Base-by-base conservation (phyloP, 1,140 invertebrate species). In the Drosophila parabipectinata region DNA sequence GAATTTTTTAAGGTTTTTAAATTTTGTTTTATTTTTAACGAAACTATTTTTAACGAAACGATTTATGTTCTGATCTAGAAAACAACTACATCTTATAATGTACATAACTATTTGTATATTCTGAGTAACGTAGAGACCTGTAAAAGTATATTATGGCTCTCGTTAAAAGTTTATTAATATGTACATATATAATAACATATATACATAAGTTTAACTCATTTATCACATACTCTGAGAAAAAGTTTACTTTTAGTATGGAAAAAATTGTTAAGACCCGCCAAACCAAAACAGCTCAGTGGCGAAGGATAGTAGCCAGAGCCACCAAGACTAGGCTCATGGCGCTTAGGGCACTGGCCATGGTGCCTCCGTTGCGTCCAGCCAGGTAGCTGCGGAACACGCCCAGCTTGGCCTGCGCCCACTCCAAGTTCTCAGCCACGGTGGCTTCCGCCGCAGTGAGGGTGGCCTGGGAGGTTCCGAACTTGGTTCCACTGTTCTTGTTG, bases 361-460 rank as follows among this genome's bases (percentile, higher is more conserved):
- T 83, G 28, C 83, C 81, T 24, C 85, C 68, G 8, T 48, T 79
- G 5, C 78, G 76, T 3, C n/a, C 3, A 6, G 69, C 32, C 55
- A 91, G 57, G 50, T 87, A 89, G 3, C 9, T 62, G 32, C 72
- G 82, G 71, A 91, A 83, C 5, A 54, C 47, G 8, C 32, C 67
- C 48, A 91, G 52, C 18, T 62, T 90, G 3, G 14, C 3, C 0
- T 52, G 24, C 3, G 87, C 53, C 90, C 90, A 91, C 0, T 30
- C 7, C 0, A 91, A 44, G 26, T 91, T 91, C 51, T 83, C 76
- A 0, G 8, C 2, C 4, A 76, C 90, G 3, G 80, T 74, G 0
- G 3, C 24, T 51, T 77, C 83, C 0, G 90, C 87, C 5, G 68
- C 41, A 4, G 30, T 50, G 14, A 91, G 26, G 1, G 87, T 91